Percentiles rank a stretch among this genome's conserved stretches.
Evolutionary conservation across 2,113 vertebrate genomes (phyloP).

Genomic region (Aspiorhynchus laticeps): DNA sequence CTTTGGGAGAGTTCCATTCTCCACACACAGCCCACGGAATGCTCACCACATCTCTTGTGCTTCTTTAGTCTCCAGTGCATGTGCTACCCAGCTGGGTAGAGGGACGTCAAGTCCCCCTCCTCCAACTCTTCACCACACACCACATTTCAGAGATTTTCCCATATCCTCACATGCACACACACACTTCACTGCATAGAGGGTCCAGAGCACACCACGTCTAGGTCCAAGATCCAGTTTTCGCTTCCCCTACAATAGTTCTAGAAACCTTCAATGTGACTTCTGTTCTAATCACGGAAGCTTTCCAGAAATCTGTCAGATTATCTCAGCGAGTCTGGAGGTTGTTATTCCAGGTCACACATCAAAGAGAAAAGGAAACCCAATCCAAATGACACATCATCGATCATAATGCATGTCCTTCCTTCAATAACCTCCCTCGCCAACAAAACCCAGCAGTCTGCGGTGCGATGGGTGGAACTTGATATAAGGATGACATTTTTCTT

Average conservation of each 20-base stretch:
- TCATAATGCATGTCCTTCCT: conserved; percentile 22
- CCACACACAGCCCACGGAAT: conserved; percentile 76
- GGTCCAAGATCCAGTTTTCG: conserved; percentile 11
- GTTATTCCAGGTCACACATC: conserved; percentile 39
- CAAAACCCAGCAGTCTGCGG: conserved; percentile 17
- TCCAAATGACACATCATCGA: conserved; percentile 42
- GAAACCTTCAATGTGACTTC: background rate
- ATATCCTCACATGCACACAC: conserved; percentile 37
- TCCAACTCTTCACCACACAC: conserved; percentile 47
- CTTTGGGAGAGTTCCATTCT: conserved; percentile 63
- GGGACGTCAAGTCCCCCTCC: conserved; percentile 48
- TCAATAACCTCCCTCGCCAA: conserved; percentile 33
- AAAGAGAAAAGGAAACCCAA: conserved; percentile 37
- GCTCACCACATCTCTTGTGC: conserved; percentile 73
- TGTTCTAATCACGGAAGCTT: conserved; percentile 23
- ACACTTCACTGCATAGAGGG: background rate
- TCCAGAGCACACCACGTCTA: background rate
- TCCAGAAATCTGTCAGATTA: conserved; percentile 7
- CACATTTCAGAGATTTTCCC: background rate
- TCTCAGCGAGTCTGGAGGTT: background rate
- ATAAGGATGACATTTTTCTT: conserved; percentile 27
- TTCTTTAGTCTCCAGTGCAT: conserved; percentile 71
- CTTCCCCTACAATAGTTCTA: background rate
- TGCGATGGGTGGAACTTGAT: background rate
- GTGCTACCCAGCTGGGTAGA: conserved; percentile 73